Evolutionary conservation across 2,113 vertebrate genomes (phyloP), one percentile per base, ranked within the genome.

Genomic region (Phaetusa simplex): DNA sequence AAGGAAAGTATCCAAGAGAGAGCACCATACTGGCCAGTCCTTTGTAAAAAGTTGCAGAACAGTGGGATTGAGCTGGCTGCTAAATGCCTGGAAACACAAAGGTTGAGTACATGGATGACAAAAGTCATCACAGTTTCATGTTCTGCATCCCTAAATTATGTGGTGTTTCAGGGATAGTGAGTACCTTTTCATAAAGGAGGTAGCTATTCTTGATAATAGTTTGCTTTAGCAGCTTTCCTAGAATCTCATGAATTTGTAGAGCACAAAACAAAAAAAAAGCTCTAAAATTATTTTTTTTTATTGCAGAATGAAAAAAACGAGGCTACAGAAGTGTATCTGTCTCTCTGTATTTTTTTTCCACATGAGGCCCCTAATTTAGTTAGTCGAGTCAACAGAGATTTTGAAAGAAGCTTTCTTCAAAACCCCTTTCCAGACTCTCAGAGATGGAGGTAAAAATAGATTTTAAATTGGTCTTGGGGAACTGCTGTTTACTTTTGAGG

Each of bases 401-500:
- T 93, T 76, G 67, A 84, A 88, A 88, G 87, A 65, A 59, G n/a
- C 67, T 84, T 84, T 90, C 91, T 90, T 90, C 55, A 76, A 90
- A 87, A 79, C 20, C 32, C 61, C 59, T 83, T 70, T 83, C 55
- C 67, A 47, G 55, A 74, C 49, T 90, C 50, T 27, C 38, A 38
- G 61, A 67, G 62, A 58, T 70, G n/a, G 66, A 65, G 64, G 45
- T 49, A 87, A 95, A 93, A 87, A 87, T 87, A 83, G 91, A 64
- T 74, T 80, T 90, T 83, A 93, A 93, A 95, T 90, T 83, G 91
- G 66, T 73, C 82, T 52, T 87, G 34, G 43, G 72, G 67, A 93
- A 29, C 55, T 79, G 14, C 67, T 83, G 43, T 90, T 95, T 95
- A 76, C 38, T 90, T 87, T 80, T 49, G 55, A 83, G 82, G 61